Evolutionary conservation across 2,888 invertebrate genomes (phyloP).

Genomic region (Drepana falcataria): DNA sequence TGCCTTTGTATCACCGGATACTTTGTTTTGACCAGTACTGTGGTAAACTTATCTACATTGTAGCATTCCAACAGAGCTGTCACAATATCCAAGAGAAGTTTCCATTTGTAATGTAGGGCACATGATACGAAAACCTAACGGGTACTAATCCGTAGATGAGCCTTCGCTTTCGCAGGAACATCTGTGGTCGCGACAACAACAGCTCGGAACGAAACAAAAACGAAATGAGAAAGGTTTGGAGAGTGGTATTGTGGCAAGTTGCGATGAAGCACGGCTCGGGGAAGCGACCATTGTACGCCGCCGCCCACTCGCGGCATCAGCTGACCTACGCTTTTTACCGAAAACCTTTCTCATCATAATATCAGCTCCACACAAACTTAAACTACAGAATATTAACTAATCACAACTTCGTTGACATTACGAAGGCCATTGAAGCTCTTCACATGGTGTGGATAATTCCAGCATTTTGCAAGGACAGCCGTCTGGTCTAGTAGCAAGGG

Average conservation of each 20-base stretch:
- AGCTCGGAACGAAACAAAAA: slow-evolving; percentile 62
- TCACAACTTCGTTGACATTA: neutral
- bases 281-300: slow-evolving; percentile 29
- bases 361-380: neutral
- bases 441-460: too few species aligned
- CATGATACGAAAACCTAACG: slow-evolving; percentile 65
- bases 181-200: slow-evolving; percentile 61
- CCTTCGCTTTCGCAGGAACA: slow-evolving; percentile 59
- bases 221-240: slow-evolving; percentile 74
- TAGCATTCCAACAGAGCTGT: slow-evolving; percentile 26
- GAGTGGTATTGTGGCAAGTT: slow-evolving; percentile 67
- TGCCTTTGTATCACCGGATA: neutral
- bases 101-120: slow-evolving; percentile 51
- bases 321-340: slow-evolving; percentile 13
- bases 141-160: slow-evolving; percentile 74
- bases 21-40: neutral
- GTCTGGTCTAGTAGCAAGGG: too few species aligned
- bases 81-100: slow-evolving; percentile 35
- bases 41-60: neutral
- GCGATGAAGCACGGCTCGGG: slow-evolving; percentile 44
- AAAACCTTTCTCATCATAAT: slow-evolving; percentile 3
- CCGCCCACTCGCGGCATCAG: slow-evolving; percentile 13
- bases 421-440: neutral
- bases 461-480: too few species aligned
- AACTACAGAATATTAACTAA: neutral